phyloP scores from a whole-genome alignment of 2,113 vertebrate species.

The Sphyrna mokarran region DNA sequence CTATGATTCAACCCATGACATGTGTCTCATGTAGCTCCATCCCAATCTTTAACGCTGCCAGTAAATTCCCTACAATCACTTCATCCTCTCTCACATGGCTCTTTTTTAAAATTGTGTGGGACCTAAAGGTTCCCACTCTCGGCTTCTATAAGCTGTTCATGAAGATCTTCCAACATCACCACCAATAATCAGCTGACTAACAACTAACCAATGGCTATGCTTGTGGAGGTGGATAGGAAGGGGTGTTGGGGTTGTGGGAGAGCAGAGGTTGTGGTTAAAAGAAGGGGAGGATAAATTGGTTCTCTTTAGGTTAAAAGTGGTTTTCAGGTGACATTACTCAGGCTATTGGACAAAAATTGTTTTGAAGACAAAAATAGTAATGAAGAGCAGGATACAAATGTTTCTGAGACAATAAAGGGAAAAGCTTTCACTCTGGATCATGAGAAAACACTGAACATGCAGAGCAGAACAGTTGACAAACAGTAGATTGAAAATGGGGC shows the following conservation, averaged over 20 bases:
- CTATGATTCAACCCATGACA: not conserved
- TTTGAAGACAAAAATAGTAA: not conserved
- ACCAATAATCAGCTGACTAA: not conserved
- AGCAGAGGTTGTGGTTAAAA: not conserved
- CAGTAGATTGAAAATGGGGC: not conserved
- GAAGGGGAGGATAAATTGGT: too few species aligned
- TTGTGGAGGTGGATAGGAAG: not conserved
- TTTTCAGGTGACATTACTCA: not conserved
- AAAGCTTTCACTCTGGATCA: not conserved
- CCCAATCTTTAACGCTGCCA: not conserved
- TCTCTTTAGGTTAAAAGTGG: not conserved
- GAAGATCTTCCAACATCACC: not conserved
- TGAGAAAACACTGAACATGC: not conserved
- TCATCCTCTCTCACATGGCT: too few species aligned
- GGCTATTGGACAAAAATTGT: not conserved
- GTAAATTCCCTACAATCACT: not conserved
- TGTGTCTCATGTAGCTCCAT: not conserved
- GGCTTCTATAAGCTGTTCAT: not conserved
- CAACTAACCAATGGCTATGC: not conserved
- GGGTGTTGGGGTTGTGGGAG: not conserved
- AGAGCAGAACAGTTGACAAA: not conserved
- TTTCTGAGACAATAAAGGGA: not conserved
- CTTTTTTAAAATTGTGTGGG: not conserved
- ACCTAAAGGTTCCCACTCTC: too few species aligned
- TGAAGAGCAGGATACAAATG: not conserved